phyloP scores from a whole-genome alignment of 2,797 vertebrate genomes.

The Rhincodon typus region DNA sequence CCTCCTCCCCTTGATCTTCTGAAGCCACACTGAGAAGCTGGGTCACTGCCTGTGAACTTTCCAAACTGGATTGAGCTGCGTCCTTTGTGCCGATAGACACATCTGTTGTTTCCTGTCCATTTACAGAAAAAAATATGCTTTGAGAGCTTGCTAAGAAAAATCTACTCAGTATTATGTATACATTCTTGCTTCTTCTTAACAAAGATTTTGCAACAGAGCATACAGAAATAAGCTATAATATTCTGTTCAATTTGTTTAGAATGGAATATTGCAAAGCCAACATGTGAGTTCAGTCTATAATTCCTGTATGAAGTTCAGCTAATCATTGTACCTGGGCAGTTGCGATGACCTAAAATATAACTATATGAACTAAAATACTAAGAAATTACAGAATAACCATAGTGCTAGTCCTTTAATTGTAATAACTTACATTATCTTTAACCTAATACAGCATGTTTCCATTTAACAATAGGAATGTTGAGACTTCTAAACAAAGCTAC shows the following conservation, averaged over 20 bases:
- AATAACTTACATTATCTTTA: neutral
- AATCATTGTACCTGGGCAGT: neutral
- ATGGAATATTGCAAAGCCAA: neutral
- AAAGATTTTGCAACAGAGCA: neutral
- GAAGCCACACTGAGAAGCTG: constrained; percentile 57
- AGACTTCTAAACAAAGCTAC: neutral
- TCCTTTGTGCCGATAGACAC: constrained; percentile 50
- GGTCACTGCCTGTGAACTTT: constrained; percentile 52
- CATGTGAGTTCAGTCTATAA: neutral
- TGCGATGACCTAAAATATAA: neutral
- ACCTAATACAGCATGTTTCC: no score
- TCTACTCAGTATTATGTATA: neutral
- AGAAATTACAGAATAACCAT: neutral
- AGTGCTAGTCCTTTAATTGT: neutral
- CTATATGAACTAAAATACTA: neutral
- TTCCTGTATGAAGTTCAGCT: neutral
- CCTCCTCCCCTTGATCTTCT: constrained; percentile 47
- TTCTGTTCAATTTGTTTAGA: neutral
- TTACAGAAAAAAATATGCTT: constrained; percentile 40
- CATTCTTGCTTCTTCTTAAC: neutral
- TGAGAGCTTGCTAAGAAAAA: neutral
- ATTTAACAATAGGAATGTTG: neutral
- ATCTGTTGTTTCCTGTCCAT: constrained; percentile 64
- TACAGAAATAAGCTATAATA: neutral
- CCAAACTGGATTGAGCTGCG: constrained; percentile 47